Conservation (phyloP, 2,797 vertebrate species). For the Paedocypris micromegethes region DNA sequence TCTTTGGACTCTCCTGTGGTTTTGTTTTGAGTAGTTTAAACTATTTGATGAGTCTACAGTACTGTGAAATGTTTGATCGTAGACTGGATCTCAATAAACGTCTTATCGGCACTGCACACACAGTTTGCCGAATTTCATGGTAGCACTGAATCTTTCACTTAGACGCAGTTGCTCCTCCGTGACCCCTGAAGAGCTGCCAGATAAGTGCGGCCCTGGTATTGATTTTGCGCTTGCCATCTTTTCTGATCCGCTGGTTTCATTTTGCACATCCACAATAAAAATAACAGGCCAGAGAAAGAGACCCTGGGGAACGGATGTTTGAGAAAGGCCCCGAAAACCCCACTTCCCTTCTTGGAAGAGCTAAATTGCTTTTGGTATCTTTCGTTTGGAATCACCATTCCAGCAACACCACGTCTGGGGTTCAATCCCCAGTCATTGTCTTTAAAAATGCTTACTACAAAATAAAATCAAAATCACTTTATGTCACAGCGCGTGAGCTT, state of each 20-base stretch:
- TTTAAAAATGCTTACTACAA: no score
- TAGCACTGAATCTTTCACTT: conserved; percentile 72
- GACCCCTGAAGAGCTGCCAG: conserved; percentile 70
- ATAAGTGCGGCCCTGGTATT: conserved; percentile 79
- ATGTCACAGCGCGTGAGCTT: no score
- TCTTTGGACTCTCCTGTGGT: no score
- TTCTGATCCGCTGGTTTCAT: conserved; percentile 69
- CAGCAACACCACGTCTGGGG: no score
- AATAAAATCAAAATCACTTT: no score
- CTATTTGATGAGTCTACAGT: no score
- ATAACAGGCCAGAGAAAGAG: conserved; percentile 74
- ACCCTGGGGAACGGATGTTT: conserved; percentile 48
- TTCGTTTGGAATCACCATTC: no score
- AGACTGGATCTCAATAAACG: not conserved
- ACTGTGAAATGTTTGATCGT: not conserved
- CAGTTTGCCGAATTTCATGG: conserved; percentile 59
- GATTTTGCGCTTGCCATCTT: conserved; percentile 68
- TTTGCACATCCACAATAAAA: conserved; percentile 75
- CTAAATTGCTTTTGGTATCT: not conserved
- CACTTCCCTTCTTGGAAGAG: conserved; percentile 26
- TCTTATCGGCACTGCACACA: not conserved
- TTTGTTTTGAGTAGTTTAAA: no score
- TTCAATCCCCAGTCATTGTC: no score
- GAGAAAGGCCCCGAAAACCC: not conserved
- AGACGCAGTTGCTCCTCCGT: conserved; percentile 70